Percentiles rank a stretch among this genome's conserved stretches.
These are phyloP conservation scores for Toxotes lorentzi DNA, from an alignment of 2,797 vertebrate genomes.

Conservation along the genomic window DNA sequence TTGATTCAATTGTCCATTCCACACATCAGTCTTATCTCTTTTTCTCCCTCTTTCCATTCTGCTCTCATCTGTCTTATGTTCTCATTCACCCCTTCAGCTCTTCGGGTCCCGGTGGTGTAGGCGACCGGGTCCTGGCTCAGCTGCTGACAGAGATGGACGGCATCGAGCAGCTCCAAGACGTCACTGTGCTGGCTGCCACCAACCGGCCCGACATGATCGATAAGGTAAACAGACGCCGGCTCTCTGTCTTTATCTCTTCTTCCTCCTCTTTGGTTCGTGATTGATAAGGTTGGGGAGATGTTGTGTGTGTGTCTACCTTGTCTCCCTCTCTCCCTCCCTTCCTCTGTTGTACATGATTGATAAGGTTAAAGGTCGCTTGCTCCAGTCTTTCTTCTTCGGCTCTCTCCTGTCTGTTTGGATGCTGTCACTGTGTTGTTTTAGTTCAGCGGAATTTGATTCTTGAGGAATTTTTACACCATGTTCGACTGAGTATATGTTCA, in stretches of 20 bases:
- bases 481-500: no score
- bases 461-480: no score
- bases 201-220: constrained; percentile 98
- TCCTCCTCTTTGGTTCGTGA: constrained; percentile 72
- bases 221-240: constrained; percentile 88
- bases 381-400: constrained; percentile 40
- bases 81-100: constrained; percentile 79
- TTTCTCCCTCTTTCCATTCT: not conserved
- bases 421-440: constrained; percentile 25
- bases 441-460: no score
- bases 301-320: constrained; percentile 47
- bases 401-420: constrained; percentile 28
- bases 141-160: constrained; percentile 98
- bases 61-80: constrained; percentile 46
- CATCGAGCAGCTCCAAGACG: constrained; percentile 93
- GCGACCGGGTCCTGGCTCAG: constrained; percentile 95
- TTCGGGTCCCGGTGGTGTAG: constrained; percentile 88
- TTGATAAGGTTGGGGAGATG: constrained; percentile 70
- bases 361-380: constrained; percentile 69
- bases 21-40: constrained; percentile 12
- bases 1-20: not conserved
- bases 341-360: constrained; percentile 71
- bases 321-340: constrained; percentile 47
- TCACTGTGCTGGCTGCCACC: constrained; percentile 95
- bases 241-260: constrained; percentile 51